phyloP scores from a whole-genome alignment of 92 coral and sea anemone species.

The Pocillopora meandrina region DNA sequence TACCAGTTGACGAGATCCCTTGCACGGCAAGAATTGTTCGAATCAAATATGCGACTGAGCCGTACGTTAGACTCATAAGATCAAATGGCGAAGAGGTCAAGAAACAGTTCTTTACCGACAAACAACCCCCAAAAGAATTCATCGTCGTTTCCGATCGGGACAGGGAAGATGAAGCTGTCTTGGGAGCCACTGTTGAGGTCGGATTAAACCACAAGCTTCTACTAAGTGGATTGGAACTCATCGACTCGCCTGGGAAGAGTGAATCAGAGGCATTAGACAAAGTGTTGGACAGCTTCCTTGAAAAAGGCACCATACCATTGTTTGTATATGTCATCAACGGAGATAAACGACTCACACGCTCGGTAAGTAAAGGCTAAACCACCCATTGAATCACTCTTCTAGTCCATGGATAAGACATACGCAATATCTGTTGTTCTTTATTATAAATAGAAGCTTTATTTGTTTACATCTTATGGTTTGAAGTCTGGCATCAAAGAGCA shows the following conservation, averaged over 20 bases:
- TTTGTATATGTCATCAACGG: constrained; percentile 72
- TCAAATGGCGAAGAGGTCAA: constrained; percentile 9
- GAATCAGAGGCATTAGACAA: constrained; percentile 58
- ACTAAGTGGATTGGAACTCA: constrained; percentile 61
- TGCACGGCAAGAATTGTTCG: constrained; percentile 74
- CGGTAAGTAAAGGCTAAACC: constrained; percentile 35
- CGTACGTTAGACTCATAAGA: constrained; percentile 38
- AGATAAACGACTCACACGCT: constrained; percentile 27
- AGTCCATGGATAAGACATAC: not conserved
- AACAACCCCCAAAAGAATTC: constrained; percentile 20
- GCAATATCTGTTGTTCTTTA: no score
- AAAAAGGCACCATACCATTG: constrained; percentile 55
- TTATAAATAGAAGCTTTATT: no score
- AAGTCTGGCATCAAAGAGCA: no score
- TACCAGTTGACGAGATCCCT: constrained; percentile 62
- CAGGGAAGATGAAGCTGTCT: constrained; percentile 8
- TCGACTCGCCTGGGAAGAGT: constrained; percentile 71
- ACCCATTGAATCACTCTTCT: not conserved
- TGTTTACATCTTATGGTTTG: no score
- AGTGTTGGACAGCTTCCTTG: constrained; percentile 50
- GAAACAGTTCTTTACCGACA: not conserved
- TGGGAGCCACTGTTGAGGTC: constrained; percentile 56
- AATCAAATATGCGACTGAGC: constrained; percentile 30
- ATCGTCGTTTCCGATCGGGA: constrained; percentile 47
- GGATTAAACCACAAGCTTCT: constrained; percentile 58